Evolutionary conservation across 1,140 invertebrate species (phyloP).

Genomic region (Trichomalopsis sarcophagae): DNA sequence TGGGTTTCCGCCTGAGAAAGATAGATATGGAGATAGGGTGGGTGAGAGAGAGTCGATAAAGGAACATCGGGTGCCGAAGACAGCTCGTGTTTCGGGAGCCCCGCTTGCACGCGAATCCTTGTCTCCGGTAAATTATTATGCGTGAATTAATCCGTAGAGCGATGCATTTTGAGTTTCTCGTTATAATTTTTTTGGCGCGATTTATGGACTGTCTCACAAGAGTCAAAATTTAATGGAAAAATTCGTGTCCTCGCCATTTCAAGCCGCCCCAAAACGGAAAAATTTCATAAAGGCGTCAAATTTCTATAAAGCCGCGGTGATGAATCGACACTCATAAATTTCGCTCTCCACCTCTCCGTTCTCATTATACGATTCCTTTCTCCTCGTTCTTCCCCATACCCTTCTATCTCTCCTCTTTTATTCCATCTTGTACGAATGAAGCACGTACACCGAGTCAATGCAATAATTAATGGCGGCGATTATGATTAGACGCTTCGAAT

Average conservation of each 20-base stretch:
- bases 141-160: no score
- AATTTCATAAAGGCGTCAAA: background rate
- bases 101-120: no score
- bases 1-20: conserved; percentile 20
- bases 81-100: background rate
- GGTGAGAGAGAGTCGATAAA: background rate
- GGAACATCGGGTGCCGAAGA: background rate
- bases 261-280: no score
- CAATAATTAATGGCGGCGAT: background rate
- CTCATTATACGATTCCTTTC: conserved; percentile 1
- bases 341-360: background rate
- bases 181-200: no score
- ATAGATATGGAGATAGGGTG: conserved; percentile 34
- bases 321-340: background rate
- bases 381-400: background rate
- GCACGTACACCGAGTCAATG: background rate
- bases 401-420: background rate
- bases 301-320: background rate
- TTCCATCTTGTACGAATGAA: background rate
- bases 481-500: background rate
- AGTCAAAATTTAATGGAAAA: background rate
- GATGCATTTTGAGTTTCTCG: no score
- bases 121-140: no score
- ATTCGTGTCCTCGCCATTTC: no score
- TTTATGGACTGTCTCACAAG: background rate